Base-by-base conservation (phyloP, 2,113 vertebrate species). In the Jaculus jaculus region DNA sequence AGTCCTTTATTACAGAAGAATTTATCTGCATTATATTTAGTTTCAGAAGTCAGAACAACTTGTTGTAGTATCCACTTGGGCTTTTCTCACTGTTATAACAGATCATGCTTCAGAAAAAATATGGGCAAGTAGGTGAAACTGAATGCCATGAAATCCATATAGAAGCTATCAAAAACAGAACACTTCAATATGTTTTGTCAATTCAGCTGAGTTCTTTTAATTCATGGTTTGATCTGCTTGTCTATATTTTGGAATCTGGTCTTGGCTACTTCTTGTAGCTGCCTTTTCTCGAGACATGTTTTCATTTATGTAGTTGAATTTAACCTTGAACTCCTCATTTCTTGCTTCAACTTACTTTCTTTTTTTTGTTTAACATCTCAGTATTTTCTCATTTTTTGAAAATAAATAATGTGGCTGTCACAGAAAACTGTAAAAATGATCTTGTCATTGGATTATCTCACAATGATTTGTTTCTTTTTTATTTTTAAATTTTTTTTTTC, bases 361-460 rank as follows among this genome's bases (percentile, higher is more conserved):
- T 60, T 69, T 51, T 3, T 3, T 66, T 74, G 61, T 54, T n/a
- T n/a, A 60, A 75, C 68, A 23, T 10, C 17, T 90, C 8, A 47
- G 5, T n/a, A 21, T 66, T 37, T 16, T 26, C 0, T 0, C 2
- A 15, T 78, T 74, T 47, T 68, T 37, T 37, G 54, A 20, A 65
- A 91, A 72, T 74, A 87, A 39, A 5, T 58, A 92, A 80, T 30
- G 18, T 66, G 13, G 5, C 21, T 79, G 4, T 47, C 47, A 5
- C 65, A 89, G 30, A 91, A 85, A 89, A 92, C 47, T 34, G 65
- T 86, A 86, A 87, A 32, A 85, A 71, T 30, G 7, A 91, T 5
- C 6, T 0, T 34, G 11, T 37, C 72, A 77, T 54, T 28, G 8
- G 7, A 42, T 87, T 89, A 77, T 87, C 30, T 89, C 3, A 63